These are phyloP conservation scores for Lycorma delicatula DNA, from an alignment of 1,140 invertebrate genomes.

Conservation along the genomic window DNA sequence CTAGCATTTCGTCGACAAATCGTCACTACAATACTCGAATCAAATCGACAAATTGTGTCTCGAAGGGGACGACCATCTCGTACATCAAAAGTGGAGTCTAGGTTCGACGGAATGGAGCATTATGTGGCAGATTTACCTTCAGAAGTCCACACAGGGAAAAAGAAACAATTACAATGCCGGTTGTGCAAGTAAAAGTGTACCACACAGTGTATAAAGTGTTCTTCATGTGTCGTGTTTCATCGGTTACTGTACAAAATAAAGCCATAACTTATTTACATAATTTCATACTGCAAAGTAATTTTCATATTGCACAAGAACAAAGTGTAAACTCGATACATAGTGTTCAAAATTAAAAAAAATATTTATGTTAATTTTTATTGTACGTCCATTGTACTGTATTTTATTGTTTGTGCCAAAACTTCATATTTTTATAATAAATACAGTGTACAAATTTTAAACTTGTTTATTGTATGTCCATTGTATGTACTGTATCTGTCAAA, in stretches of 20 bases:
- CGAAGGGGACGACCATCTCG: not conserved
- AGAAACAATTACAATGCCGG: not conserved
- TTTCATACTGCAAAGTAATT: too few relatives aligned
- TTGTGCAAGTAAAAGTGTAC: not conserved
- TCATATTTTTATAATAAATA: too few relatives aligned
- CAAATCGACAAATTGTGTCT: not conserved
- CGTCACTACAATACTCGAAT: slow-evolving; percentile 18
- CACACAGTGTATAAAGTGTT: not conserved
- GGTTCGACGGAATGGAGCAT: slow-evolving; percentile 14
- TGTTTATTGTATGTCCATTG: too few relatives aligned
- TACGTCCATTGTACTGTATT: too few relatives aligned
- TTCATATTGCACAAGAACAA: too few relatives aligned
- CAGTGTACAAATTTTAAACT: too few relatives aligned
- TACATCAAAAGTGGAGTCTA: not conserved
- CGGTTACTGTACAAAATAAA: not conserved
- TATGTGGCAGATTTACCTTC: not conserved
- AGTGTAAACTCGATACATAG: too few relatives aligned
- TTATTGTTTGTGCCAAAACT: too few relatives aligned
- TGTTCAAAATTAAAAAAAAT: too few relatives aligned
- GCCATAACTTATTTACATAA: too few relatives aligned
- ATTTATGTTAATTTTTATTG: too few relatives aligned
- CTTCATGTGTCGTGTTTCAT: not conserved
- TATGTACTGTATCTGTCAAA: too few relatives aligned
- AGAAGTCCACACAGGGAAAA: not conserved
- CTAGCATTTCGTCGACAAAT: slow-evolving; percentile 26